These are phyloP conservation scores for Phenganax subtilis DNA, from an alignment of 92 coral and sea anemone genomes.

Conservation along the genomic window DNA sequence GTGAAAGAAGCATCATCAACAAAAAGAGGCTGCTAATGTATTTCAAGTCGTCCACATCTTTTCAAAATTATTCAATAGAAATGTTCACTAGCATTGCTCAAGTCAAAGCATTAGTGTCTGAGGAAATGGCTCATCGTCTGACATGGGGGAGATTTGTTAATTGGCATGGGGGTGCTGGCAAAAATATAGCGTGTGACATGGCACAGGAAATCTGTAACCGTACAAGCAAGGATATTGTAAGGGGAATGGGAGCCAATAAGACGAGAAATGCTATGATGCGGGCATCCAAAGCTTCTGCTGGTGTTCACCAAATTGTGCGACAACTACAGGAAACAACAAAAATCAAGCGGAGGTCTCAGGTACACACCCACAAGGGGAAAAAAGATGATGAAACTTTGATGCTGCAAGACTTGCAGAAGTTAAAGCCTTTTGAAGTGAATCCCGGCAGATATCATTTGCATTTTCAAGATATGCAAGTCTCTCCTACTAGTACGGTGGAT, in stretches of 20 bases:
- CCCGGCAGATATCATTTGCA: conserved; percentile 3
- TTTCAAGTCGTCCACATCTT: conserved; percentile 18
- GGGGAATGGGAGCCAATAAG: conserved; percentile 12
- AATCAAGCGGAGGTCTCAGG: conserved; percentile 11
- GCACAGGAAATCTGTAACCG: conserved; percentile 21
- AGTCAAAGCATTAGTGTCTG: conserved; percentile 13
- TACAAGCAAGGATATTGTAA: conserved; percentile 11
- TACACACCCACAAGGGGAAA: conserved; percentile 12
- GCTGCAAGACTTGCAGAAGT: conserved; percentile 18
- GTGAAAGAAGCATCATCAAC: conserved; percentile 19
- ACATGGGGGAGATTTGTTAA: conserved; percentile 12
- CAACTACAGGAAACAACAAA: conserved; percentile 2
- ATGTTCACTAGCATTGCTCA: conserved; percentile 19
- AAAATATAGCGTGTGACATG: conserved; percentile 6
- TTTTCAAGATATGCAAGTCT: conserved; percentile 12
- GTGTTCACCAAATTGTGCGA: conserved; percentile 16
- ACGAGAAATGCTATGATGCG: conserved; percentile 9
- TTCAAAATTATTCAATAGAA: conserved; percentile 15
- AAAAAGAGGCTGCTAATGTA: conserved; percentile 22
- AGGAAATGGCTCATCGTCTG: background rate
- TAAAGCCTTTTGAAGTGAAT: conserved; percentile 11
- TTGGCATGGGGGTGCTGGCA: conserved; percentile 17
- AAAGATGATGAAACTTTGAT: conserved; percentile 3
- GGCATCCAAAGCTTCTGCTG: conserved; percentile 21
- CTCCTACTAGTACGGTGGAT: conserved; percentile 10